Percentiles rank a stretch among this genome's conserved stretches.
Conservation (phyloP, 1,140 invertebrate genomes). For the Phenacoccus solenopsis region DNA sequence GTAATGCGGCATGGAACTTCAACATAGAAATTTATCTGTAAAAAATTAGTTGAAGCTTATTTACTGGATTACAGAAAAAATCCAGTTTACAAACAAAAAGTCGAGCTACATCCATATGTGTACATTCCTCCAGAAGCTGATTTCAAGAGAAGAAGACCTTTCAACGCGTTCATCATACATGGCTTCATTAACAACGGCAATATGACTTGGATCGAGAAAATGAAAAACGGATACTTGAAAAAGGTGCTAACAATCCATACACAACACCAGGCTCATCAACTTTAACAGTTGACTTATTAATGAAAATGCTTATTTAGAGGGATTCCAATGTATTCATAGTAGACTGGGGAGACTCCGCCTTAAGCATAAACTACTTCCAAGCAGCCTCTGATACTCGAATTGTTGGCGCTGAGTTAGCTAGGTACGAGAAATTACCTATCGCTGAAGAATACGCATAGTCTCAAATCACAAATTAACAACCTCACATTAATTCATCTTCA, state of each 20-base stretch:
- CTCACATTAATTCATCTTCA: neutral
- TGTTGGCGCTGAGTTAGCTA: conserved; percentile 29
- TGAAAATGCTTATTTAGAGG: conserved; percentile 21
- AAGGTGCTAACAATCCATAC: neutral
- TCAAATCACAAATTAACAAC: no score
- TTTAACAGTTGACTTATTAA: neutral
- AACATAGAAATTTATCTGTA: no score
- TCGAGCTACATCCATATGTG: neutral
- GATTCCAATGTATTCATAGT: conserved; percentile 33
- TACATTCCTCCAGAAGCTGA: neutral
- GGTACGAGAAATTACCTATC: conserved; percentile 6
- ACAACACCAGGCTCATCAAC: neutral
- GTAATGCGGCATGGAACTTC: no score
- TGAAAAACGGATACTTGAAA: neutral
- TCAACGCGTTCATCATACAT: neutral
- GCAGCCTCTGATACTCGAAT: conserved; percentile 33
- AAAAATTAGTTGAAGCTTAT: no score
- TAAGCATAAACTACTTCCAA: conserved; percentile 29
- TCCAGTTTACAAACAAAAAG: neutral
- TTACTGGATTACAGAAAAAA: neutral
- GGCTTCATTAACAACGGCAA: neutral
- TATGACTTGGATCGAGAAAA: neutral
- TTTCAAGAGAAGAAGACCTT: neutral
- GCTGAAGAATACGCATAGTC: no score
- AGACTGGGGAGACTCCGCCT: conserved; percentile 32